A percentile compares a stretch with the other conserved stretches of the same genome.
Conservation (phyloP, 2,888 invertebrate genomes). For the Dynastes tityus region DNA sequence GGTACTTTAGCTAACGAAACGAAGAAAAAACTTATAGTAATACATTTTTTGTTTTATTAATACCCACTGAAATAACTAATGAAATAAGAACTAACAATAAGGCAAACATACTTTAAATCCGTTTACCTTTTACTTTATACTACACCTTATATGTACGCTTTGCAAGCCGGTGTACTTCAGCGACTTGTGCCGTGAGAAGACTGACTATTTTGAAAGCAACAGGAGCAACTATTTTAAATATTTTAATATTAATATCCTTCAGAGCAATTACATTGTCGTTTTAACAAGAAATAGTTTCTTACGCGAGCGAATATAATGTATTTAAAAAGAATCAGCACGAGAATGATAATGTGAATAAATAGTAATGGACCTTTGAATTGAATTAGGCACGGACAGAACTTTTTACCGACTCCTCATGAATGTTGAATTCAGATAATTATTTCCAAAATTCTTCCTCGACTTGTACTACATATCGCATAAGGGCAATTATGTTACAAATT, state of each 20-base stretch:
- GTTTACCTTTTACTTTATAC: background rate
- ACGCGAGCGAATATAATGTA: slow-evolving; percentile 49
- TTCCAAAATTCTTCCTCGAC: slow-evolving; percentile 6
- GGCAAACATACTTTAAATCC: background rate
- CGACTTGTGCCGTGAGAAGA: slow-evolving; percentile 50
- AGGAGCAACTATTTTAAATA: slow-evolving; percentile 54
- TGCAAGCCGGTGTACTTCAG: slow-evolving; percentile 42
- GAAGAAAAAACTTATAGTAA: too few relatives aligned
- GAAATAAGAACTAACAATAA: background rate
- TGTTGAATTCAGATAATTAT: background rate
- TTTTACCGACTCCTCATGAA: slow-evolving; percentile 27
- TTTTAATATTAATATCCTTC: slow-evolving; percentile 53
- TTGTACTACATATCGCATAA: slow-evolving; percentile 19
- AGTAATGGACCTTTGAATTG: slow-evolving; percentile 38
- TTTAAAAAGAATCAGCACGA: slow-evolving; percentile 52
- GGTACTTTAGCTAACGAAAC: too few relatives aligned
- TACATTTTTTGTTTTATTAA: background rate
- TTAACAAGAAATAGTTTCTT: slow-evolving; percentile 50
- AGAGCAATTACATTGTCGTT: slow-evolving; percentile 53
- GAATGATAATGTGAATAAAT: slow-evolving; percentile 47
- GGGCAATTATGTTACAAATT: slow-evolving; percentile 14
- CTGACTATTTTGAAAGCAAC: slow-evolving; percentile 54
- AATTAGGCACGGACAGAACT: slow-evolving; percentile 26
- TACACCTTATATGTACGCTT: slow-evolving; percentile 20
- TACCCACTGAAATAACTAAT: background rate